A percentile compares a stretch with the other conserved stretches of the same genome.
These are phyloP conservation scores for Drosophila teissieri DNA, from an alignment of 1,140 invertebrate genomes.

Conservation along the genomic window DNA sequence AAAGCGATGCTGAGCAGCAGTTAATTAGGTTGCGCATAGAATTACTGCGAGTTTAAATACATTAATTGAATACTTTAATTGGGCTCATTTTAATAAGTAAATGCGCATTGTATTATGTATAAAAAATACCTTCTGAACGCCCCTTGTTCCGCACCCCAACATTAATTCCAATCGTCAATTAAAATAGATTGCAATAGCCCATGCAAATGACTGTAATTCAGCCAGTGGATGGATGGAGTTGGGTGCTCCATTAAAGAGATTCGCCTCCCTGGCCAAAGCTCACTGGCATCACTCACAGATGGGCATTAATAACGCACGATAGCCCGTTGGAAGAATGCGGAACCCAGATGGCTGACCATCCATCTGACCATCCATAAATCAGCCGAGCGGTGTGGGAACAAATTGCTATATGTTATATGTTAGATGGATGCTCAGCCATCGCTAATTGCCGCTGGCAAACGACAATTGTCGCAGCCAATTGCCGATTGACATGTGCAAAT, in stretches of 20 bases:
- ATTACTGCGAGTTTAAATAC: background rate
- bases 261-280: slow-evolving; percentile 43
- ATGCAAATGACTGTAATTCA: slow-evolving; percentile 47
- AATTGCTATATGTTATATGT: background rate
- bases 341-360: slow-evolving; percentile 31
- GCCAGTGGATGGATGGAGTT: slow-evolving; percentile 13
- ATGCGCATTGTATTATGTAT: no score
- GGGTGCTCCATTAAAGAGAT: slow-evolving; percentile 2
- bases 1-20: slow-evolving; percentile 9
- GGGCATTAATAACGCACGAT: slow-evolving; percentile 53
- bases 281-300: slow-evolving; percentile 53
- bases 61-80: slow-evolving; percentile 15
- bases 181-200: slow-evolving; percentile 33
- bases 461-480: slow-evolving; percentile 47
- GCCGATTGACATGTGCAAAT: slow-evolving; percentile 76
- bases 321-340: slow-evolving; percentile 59
- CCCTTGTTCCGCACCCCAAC: slow-evolving; percentile 1
- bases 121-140: background rate
- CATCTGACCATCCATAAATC: slow-evolving; percentile 49
- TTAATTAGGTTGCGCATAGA: background rate
- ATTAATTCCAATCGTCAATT: slow-evolving; percentile 13
- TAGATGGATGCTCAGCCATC: slow-evolving; percentile 1
- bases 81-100: background rate
- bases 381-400: slow-evolving; percentile 23
- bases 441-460: slow-evolving; percentile 30